Conservation (phyloP, 2,113 vertebrate species). For the Solea solea region DNA sequence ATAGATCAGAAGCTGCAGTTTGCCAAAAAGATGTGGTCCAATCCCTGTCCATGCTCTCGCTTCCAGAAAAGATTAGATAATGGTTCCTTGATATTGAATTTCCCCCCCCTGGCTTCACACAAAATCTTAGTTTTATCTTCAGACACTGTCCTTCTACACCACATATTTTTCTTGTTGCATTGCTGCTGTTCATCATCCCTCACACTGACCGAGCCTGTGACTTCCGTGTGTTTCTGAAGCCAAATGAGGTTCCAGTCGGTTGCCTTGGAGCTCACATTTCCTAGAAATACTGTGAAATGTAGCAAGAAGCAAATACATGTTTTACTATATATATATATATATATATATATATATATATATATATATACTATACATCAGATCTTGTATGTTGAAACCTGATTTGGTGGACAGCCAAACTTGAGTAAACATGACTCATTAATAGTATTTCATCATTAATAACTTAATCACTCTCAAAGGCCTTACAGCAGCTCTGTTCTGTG, state of each 20-base stretch:
- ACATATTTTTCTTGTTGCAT: slow-evolving; percentile 26
- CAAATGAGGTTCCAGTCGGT: slow-evolving; percentile 12
- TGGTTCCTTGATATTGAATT: slow-evolving; percentile 44
- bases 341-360: no score
- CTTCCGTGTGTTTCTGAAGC: slow-evolving; percentile 18
- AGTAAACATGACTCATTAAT: slow-evolving; percentile 39
- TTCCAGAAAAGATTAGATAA: slow-evolving; percentile 46
- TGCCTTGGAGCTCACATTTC: slow-evolving; percentile 15
- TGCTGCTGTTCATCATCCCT: slow-evolving; percentile 37
- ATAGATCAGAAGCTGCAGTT: slow-evolving; percentile 40
- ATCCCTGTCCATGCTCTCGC: neutral
- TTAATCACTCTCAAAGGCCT: neutral
- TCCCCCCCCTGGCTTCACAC: slow-evolving; percentile 42
- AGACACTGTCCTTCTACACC: slow-evolving; percentile 40
- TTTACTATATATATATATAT: no score
- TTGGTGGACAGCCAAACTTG: neutral
- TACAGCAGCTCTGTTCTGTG: neutral
- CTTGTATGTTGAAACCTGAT: slow-evolving; percentile 28
- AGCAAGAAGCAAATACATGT: neutral
- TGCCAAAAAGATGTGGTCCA: slow-evolving; percentile 20
- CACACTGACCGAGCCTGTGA: slow-evolving; percentile 20
- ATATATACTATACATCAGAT: neutral
- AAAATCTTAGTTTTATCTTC: slow-evolving; percentile 51
- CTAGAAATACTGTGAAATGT: slow-evolving; percentile 7
- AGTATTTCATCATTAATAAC: slow-evolving; percentile 21